Evolutionary conservation across 2,113 vertebrate genomes (phyloP).

Genomic region (Piaya cayana): DNA sequence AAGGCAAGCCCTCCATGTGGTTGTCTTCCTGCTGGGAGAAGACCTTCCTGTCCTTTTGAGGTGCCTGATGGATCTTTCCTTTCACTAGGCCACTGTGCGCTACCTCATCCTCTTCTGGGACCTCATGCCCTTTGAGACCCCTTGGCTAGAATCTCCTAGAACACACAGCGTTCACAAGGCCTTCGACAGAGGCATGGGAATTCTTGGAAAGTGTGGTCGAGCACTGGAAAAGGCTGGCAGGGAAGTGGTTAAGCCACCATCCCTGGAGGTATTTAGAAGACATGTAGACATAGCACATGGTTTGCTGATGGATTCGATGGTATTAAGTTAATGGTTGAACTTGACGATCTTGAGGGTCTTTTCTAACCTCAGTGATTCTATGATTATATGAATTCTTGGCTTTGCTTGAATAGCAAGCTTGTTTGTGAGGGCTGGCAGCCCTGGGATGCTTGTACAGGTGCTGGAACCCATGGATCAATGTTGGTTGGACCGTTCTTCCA

Average conservation of each 20-base stretch:
- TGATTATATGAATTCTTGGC: background rate
- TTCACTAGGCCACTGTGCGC: background rate
- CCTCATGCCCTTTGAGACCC: background rate
- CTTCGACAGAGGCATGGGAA: background rate
- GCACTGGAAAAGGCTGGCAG: no score
- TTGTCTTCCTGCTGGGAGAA: conserved; percentile 10
- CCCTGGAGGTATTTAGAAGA: no score
- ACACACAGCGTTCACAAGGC: rapidly evolving
- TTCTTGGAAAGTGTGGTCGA: no score
- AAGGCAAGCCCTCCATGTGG: background rate
- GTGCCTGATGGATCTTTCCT: background rate
- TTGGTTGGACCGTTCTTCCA: background rate
- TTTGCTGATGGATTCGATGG: no score
- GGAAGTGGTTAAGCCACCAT: no score
- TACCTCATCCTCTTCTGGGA: background rate
- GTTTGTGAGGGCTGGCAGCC: background rate
- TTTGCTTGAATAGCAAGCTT: background rate
- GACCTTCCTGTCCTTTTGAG: background rate
- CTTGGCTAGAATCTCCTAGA: background rate
- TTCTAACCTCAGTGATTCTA: background rate
- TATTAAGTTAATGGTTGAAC: no score
- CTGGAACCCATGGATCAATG: rapidly evolving
- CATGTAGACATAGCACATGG: no score
- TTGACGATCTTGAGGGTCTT: no score
- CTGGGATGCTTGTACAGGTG: background rate